Evolutionary conservation across 2,888 invertebrate species (phyloP).

Genomic region (Brenthis daphne): DNA sequence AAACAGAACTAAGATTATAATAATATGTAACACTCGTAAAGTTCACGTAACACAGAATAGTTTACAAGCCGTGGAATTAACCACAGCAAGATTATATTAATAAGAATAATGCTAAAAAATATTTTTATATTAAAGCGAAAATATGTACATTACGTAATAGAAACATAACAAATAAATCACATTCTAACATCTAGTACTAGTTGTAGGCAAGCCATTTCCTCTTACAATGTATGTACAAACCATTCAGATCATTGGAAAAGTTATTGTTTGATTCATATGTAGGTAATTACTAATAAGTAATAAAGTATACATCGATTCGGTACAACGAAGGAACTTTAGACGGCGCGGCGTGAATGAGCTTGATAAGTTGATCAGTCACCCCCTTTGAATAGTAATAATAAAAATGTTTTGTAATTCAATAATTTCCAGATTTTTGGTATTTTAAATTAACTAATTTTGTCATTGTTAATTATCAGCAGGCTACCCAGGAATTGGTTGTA

Average conservation of each 20-base stretch:
- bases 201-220: slow-evolving; percentile 18
- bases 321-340: background rate
- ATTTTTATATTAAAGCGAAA: slow-evolving; percentile 8
- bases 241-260: slow-evolving; percentile 24
- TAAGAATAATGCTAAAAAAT: background rate
- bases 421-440: too few relatives aligned
- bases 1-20: background rate
- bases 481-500: too few relatives aligned
- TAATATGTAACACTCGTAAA: background rate
- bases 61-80: background rate
- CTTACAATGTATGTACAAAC: slow-evolving; percentile 15
- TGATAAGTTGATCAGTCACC: too few relatives aligned
- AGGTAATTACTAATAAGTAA: background rate
- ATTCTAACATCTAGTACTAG: slow-evolving; percentile 7
- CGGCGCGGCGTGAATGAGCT: too few relatives aligned
- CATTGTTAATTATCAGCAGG: too few relatives aligned
- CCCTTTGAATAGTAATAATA: too few relatives aligned
- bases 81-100: background rate
- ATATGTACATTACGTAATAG: background rate
- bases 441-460: too few relatives aligned
- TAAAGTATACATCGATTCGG: background rate
- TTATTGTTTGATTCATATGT: background rate
- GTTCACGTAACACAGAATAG: background rate
- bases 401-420: too few relatives aligned
- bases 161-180: slow-evolving; percentile 7